Percentiles rank a stretch among this genome's conserved stretches.
These are phyloP conservation scores for Callionymus lyra DNA, from an alignment of 2,113 vertebrate genomes.

Conservation along the genomic window DNA sequence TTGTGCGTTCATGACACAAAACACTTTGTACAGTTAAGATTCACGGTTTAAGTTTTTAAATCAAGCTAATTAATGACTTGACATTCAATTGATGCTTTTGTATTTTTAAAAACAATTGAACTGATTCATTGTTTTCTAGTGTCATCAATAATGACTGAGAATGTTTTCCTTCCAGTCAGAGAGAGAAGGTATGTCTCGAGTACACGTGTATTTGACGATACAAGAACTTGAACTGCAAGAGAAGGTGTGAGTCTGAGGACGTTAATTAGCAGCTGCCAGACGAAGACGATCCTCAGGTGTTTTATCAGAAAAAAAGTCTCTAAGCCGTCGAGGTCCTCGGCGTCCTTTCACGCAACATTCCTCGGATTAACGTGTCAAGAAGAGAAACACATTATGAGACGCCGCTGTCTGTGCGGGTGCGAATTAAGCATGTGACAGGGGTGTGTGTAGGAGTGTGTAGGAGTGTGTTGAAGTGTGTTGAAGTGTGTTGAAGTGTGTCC, in stretches of 20 bases:
- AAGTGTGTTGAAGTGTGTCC: slow-evolving; percentile 38
- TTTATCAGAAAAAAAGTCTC: slow-evolving; percentile 25
- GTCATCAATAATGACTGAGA: too few relatives aligned
- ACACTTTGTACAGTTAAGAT: too few relatives aligned
- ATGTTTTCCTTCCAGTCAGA: too few relatives aligned
- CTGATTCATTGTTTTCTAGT: too few relatives aligned
- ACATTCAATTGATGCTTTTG: too few relatives aligned
- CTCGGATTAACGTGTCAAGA: slow-evolving; percentile 33
- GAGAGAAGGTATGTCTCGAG: too few relatives aligned
- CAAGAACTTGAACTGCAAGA: too few relatives aligned
- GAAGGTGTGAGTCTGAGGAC: not conserved
- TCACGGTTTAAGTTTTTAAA: too few relatives aligned
- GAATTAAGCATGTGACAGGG: slow-evolving; percentile 45
- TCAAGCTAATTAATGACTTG: too few relatives aligned
- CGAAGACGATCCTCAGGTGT: slow-evolving; percentile 9
- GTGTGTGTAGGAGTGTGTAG: slow-evolving; percentile 39
- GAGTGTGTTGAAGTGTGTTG: slow-evolving; percentile 46
- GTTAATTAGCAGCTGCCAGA: slow-evolving; percentile 20
- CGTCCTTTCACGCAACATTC: slow-evolving; percentile 28
- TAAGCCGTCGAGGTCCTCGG: slow-evolving; percentile 5
- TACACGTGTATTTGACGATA: too few relatives aligned
- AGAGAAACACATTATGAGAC: slow-evolving; percentile 34
- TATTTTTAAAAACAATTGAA: too few relatives aligned
- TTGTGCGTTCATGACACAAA: too few relatives aligned
- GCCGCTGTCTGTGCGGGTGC: slow-evolving; percentile 26